phyloP scores from a whole-genome alignment of 37 sponge, comb jelly and placozoan genomes.

The Beroe ovata region DNA sequence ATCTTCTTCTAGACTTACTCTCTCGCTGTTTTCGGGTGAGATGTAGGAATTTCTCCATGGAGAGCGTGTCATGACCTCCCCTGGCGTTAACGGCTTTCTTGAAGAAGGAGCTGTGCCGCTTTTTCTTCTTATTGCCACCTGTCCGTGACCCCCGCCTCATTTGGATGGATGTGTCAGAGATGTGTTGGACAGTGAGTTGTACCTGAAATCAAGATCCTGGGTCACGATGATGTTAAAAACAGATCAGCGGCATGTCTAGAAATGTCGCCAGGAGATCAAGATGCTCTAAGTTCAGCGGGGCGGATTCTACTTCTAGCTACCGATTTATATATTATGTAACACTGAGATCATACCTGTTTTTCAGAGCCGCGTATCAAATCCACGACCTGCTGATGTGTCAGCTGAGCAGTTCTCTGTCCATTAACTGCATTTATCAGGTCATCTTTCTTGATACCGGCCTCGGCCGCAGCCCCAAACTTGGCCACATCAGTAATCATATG shows the following conservation, averaged over 20 bases:
- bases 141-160: constrained; percentile 3
- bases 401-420: not conserved
- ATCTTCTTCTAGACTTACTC: too few relatives aligned
- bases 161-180: constrained; percentile 17
- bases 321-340: too few relatives aligned
- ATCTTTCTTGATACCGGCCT: constrained; percentile 18
- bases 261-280: too few relatives aligned
- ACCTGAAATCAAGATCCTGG: too few relatives aligned
- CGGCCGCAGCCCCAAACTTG: constrained; percentile 20
- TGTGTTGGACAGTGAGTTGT: constrained; percentile 25
- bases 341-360: constrained; percentile 55
- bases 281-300: too few relatives aligned
- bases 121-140: constrained; percentile 47
- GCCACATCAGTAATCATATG: constrained; percentile 34
- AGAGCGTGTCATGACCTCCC: not conserved
- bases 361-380: constrained; percentile 8
- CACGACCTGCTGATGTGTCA: constrained; percentile 15
- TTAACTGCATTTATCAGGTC: constrained; percentile 62
- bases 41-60: constrained; percentile 51
- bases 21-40: constrained; percentile 7
- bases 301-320: too few relatives aligned
- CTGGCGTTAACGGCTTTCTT: constrained; percentile 21
- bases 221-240: too few relatives aligned
- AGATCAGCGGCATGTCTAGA: too few relatives aligned
- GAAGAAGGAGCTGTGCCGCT: constrained; percentile 53